These are phyloP conservation scores for Chrysopa pallens DNA, from an alignment of 1,140 invertebrate genomes.

Conservation along the genomic window DNA sequence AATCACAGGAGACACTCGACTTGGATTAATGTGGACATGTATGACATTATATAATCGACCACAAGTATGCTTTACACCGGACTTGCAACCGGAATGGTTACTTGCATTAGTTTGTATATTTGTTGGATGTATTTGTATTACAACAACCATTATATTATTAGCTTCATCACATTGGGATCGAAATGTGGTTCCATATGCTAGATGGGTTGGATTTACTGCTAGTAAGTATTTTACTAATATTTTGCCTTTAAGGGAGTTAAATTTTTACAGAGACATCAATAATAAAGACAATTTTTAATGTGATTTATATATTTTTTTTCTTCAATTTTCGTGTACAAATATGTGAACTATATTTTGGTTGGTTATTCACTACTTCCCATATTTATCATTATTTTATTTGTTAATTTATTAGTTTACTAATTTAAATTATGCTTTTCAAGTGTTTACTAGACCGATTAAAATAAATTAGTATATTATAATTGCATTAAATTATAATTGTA, in stretches of 20 bases:
- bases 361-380: background rate
- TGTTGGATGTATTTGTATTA: slow-evolving; percentile 81
- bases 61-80: slow-evolving; percentile 73
- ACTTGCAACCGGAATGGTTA: slow-evolving; percentile 78
- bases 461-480: too few species aligned
- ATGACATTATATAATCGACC: slow-evolving; percentile 79
- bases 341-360: too few species aligned
- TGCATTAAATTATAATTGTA: too few species aligned
- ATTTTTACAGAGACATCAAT: too few species aligned
- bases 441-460: too few species aligned
- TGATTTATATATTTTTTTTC: background rate
- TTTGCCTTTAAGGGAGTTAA: too few species aligned
- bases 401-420: too few species aligned
- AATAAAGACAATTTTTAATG: slow-evolving; percentile 1
- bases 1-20: slow-evolving; percentile 57
- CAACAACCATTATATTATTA: slow-evolving; percentile 73
- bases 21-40: slow-evolving; percentile 87
- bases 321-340: too few species aligned
- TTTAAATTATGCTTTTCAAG: too few species aligned
- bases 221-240: slow-evolving; percentile 60
- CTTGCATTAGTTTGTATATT: slow-evolving; percentile 81
- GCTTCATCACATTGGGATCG: slow-evolving; percentile 79
- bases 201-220: slow-evolving; percentile 90
- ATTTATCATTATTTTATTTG: too few species aligned
- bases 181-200: slow-evolving; percentile 76